Evolutionary conservation across 2,888 invertebrate species (phyloP).

Genomic region (Acleris laterana): DNA sequence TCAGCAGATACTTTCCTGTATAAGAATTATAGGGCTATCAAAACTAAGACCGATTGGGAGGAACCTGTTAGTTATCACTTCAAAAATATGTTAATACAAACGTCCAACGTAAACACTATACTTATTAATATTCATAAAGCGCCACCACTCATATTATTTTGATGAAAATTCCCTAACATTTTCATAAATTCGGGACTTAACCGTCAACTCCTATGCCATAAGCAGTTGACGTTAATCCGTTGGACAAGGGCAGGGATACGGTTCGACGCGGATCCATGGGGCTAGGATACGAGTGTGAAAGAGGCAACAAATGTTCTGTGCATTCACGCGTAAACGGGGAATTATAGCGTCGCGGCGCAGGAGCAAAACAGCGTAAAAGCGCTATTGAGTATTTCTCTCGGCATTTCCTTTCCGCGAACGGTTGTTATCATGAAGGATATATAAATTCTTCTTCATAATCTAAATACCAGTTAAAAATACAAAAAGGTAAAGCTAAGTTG

Average conservation of each 20-base stretch:
- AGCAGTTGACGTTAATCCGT: slow-evolving; percentile 77
- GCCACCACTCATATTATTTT: slow-evolving; percentile 38
- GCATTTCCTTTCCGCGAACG: not conserved
- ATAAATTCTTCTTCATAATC: too few relatives aligned
- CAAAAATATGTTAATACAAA: slow-evolving; percentile 18
- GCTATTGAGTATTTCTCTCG: slow-evolving; percentile 14
- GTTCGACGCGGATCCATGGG: slow-evolving; percentile 67
- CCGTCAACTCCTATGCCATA: slow-evolving; percentile 75
- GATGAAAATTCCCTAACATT: slow-evolving; percentile 54
- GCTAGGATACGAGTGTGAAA: slow-evolving; percentile 64
- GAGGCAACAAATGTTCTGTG: slow-evolving; percentile 79
- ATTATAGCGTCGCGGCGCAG: slow-evolving; percentile 64
- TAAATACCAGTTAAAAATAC: too few relatives aligned
- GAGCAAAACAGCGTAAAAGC: slow-evolving; percentile 67
- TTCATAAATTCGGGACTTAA: slow-evolving; percentile 65
- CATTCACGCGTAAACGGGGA: slow-evolving; percentile 80
- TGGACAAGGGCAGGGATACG: slow-evolving; percentile 67
- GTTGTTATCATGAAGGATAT: too few relatives aligned
- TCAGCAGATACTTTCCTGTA: too few relatives aligned
- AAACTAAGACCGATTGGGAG: not conserved
- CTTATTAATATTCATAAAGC: slow-evolving; percentile 25
- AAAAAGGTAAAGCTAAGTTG: not conserved
- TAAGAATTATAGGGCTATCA: too few relatives aligned
- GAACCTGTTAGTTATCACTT: slow-evolving; percentile 7
- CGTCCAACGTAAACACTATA: slow-evolving; percentile 10